Conservation (phyloP, 2,113 vertebrate species). For the Herpetotheres cachinnans region DNA sequence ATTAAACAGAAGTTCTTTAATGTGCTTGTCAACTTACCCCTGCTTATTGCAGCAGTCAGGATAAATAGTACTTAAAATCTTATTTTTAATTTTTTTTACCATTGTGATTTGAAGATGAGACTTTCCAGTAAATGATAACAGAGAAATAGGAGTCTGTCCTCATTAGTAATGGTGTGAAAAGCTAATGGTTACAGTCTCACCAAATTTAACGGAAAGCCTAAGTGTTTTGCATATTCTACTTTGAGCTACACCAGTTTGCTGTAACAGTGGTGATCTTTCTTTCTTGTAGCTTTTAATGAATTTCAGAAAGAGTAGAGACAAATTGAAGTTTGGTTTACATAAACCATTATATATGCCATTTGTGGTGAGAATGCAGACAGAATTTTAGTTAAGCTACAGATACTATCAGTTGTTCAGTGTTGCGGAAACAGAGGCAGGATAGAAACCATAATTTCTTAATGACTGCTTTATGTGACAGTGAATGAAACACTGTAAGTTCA, state of each 20-base stretch:
- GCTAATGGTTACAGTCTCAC: background rate
- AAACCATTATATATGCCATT: background rate
- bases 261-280: background rate
- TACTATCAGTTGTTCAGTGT: background rate
- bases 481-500: background rate
- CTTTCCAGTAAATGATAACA: background rate
- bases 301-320: background rate
- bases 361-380: background rate
- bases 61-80: background rate
- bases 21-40: background rate
- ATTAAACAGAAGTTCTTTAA: background rate
- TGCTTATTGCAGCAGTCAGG: background rate
- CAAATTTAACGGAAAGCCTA: background rate
- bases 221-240: background rate
- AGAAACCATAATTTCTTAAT: background rate
- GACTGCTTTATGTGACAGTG: background rate
- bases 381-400: background rate
- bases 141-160: background rate
- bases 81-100: background rate
- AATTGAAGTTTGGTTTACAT: background rate
- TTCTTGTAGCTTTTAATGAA: background rate
- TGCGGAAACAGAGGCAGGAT: background rate
- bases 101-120: background rate
- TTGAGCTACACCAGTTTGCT: background rate
- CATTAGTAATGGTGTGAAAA: background rate